A percentile compares a stretch with the other conserved stretches of the same genome.
phyloP scores from a whole-genome alignment of 2,888 invertebrate genomes.

The Dynastes tityus region DNA sequence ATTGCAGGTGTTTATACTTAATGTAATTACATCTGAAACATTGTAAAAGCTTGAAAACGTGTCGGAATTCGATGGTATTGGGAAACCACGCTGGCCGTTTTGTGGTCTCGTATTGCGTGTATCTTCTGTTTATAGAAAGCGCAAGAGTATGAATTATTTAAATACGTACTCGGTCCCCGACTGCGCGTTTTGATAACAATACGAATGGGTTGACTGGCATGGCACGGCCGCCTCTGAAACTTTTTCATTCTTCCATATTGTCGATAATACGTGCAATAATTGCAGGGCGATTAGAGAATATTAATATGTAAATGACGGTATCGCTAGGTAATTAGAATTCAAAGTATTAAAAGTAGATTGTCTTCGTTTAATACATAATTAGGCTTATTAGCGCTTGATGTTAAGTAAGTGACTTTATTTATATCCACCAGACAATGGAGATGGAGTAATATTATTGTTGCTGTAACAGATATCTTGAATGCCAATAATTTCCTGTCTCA shows the following conservation, averaged over 20 bases:
- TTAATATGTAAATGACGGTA: background rate
- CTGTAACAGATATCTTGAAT: too few relatives aligned
- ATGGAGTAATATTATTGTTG: too few relatives aligned
- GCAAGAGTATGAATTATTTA: constrained; percentile 24
- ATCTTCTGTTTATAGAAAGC: constrained; percentile 24
- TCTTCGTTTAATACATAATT: background rate
- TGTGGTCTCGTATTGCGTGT: constrained; percentile 11
- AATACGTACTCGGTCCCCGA: background rate
- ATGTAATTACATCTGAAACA: background rate
- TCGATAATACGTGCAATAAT: constrained; percentile 15
- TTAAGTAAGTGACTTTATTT: too few relatives aligned
- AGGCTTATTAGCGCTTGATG: too few relatives aligned
- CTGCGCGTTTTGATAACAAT: background rate
- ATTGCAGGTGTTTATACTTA: too few relatives aligned
- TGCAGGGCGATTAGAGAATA: constrained; percentile 4
- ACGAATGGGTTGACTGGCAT: background rate
- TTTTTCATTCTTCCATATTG: constrained; percentile 14
- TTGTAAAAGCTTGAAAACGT: constrained; percentile 21
- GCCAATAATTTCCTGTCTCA: too few relatives aligned
- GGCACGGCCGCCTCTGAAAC: background rate
- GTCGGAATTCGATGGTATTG: constrained; percentile 24
- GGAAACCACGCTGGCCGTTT: constrained; percentile 16
- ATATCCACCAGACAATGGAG: too few relatives aligned
- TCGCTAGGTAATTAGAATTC: background rate
- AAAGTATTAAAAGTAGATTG: too few relatives aligned